Percentiles rank a stretch among this genome's conserved stretches.
These are phyloP conservation scores for Pithecia hirsuta DNA, from an alignment of 2,797 vertebrate species.

Conservation along the genomic window DNA sequence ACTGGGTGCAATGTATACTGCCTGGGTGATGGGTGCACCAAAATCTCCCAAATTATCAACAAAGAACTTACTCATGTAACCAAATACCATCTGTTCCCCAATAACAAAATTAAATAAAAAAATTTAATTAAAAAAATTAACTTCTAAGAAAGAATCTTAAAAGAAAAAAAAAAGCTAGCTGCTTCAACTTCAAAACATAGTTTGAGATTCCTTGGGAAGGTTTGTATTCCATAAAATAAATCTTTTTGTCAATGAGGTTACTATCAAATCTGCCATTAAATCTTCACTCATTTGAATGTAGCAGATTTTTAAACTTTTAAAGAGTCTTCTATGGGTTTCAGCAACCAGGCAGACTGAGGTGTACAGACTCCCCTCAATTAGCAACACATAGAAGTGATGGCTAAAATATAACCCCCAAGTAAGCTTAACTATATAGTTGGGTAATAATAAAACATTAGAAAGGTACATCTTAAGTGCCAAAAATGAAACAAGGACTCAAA, in stretches of 20 bases:
- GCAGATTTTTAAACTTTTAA: background rate
- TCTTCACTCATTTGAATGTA: background rate
- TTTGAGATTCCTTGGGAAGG: background rate
- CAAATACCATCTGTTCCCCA: background rate
- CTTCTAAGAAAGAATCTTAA: no score
- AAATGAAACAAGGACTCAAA: background rate
- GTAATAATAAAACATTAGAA: background rate
- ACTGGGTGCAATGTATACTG: background rate
- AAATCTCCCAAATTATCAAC: background rate
- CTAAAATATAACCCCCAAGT: background rate
- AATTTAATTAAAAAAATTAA: no score
- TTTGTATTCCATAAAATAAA: background rate
- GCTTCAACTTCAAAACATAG: background rate
- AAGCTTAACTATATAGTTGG: background rate
- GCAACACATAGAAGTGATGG: background rate
- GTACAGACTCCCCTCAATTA: background rate
- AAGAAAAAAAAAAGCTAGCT: background rate
- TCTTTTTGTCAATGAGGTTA: background rate
- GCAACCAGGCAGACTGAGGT: background rate
- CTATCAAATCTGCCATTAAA: background rate
- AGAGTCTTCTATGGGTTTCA: background rate
- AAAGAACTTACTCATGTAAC: background rate
- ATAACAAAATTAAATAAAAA: background rate
- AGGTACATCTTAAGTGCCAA: background rate
- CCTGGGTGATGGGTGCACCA: background rate